Evolutionary conservation across 2,888 invertebrate species (phyloP).

Genomic region (Conops quadrifasciatus): DNA sequence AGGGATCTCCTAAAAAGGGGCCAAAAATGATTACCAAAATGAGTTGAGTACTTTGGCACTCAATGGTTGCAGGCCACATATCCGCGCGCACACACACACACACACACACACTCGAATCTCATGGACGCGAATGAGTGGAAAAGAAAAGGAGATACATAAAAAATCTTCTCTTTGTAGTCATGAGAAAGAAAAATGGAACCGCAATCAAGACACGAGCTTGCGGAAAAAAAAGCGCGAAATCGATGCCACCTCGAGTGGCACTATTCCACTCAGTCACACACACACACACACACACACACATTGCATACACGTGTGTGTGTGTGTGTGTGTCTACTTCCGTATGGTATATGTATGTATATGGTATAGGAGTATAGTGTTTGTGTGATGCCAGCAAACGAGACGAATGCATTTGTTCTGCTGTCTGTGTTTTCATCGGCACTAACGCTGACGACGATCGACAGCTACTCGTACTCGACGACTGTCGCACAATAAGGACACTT

Average conservation of each 20-base stretch:
- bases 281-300: not conserved
- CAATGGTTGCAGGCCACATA: no score
- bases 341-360: not conserved
- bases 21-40: no score
- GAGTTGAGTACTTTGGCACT: no score
- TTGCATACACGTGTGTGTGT: not conserved
- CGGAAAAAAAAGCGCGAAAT: not conserved
- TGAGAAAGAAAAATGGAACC: not conserved
- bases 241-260: no score
- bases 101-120: no score
- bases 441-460: slow-evolving; percentile 7
- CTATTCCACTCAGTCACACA: no score
- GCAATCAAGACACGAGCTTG: not conserved
- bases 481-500: no score
- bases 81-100: no score
- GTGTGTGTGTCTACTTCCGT: not conserved
- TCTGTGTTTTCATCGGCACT: slow-evolving; percentile 5
- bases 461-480: not conserved
- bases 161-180: not conserved
- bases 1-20: not conserved
- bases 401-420: not conserved
- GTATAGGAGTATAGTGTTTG: not conserved
- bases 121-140: no score
- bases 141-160: no score
- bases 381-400: not conserved